These are phyloP conservation scores for Pangasianodon hypophthalmus DNA, from an alignment of 2,113 vertebrate species.

Conservation along the genomic window DNA sequence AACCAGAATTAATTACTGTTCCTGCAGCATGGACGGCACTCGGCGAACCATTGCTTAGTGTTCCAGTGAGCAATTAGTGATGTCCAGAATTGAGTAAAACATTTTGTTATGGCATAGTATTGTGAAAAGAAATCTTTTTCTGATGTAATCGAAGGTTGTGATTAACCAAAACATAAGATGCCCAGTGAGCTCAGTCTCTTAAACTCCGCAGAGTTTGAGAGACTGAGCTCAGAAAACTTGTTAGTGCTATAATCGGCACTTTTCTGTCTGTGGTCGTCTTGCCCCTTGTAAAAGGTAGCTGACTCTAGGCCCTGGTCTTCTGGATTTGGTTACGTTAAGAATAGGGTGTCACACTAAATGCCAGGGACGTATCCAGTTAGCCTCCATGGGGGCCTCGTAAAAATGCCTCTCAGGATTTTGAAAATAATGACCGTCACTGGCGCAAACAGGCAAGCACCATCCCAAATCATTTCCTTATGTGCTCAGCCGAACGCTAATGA, in stretches of 20 bases:
- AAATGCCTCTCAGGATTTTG: conserved; percentile 67
- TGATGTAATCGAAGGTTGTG: neutral
- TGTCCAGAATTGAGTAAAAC: conserved; percentile 21
- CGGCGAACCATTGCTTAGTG: neutral
- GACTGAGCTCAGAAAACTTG: neutral
- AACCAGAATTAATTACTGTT: conserved; percentile 39
- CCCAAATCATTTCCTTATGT: conserved; percentile 70
- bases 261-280: conserved; percentile 57
- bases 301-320: conserved; percentile 27
- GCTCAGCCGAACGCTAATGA: conserved; percentile 62
- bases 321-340: conserved; percentile 57
- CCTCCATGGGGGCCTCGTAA: conserved; percentile 58
- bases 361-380: conserved; percentile 53
- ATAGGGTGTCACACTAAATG: conserved; percentile 54
- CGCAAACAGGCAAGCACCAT: conserved; percentile 58
- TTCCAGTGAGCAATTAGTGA: neutral
- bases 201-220: neutral
- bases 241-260: conserved; percentile 47
- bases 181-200: neutral
- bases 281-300: conserved; percentile 62
- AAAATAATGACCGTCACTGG: conserved; percentile 68
- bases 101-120: neutral
- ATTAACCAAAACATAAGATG: neutral
- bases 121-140: neutral
- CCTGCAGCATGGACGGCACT: neutral